Evolutionary conservation across 2,888 invertebrate species (phyloP), one percentile per base, ranked within the genome.

Genomic region (Lycaena phlaeas): DNA sequence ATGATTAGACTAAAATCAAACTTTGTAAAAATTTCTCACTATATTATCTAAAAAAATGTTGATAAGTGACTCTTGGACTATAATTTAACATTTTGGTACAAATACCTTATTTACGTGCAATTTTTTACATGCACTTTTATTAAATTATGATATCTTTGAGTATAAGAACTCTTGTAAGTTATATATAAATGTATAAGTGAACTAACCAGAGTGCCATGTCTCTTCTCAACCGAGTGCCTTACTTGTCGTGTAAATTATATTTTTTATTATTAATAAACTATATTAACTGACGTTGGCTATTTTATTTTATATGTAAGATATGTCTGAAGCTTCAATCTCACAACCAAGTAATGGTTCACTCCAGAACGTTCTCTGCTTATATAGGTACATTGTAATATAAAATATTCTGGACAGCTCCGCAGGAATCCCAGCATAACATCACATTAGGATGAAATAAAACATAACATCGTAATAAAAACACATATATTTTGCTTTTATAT

Each of bases 401-500:
- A 18, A 18, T 18, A 5, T 34, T 34, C 5, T 11, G 17, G 1
- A 17, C 14, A 9, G 4, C n/a, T 11, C 11, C 9, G 12, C 1
- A 28, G 9, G 10, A 10, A 28, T 28, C n/a, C n/a, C 10, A 28
- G 28, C n/a, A 28, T 10, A 28, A 5, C 18, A 4, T 18, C 18
- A 18, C 1, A 18, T 27, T 2, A 40, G 15, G 22, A 27, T 30
- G 25, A 63, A 76, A 74, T 73, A 58, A 78, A 81, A 78, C 63
- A 69, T 48, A 27, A 36, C 41, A 51, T 75, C 70, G 67, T 81
- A 81, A 82, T 79, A 81, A 79, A 82, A 82, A 81, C 81, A 81
- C 81, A 79, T 81, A 81, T 82, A 81, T 77, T 79, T 77, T 72
- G 72, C 73, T 75, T 81, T 74, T 70, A 70, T 75, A 68, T 66